Evolutionary conservation across 2,888 invertebrate species (phyloP).

Genomic region (Norana najaformis): DNA sequence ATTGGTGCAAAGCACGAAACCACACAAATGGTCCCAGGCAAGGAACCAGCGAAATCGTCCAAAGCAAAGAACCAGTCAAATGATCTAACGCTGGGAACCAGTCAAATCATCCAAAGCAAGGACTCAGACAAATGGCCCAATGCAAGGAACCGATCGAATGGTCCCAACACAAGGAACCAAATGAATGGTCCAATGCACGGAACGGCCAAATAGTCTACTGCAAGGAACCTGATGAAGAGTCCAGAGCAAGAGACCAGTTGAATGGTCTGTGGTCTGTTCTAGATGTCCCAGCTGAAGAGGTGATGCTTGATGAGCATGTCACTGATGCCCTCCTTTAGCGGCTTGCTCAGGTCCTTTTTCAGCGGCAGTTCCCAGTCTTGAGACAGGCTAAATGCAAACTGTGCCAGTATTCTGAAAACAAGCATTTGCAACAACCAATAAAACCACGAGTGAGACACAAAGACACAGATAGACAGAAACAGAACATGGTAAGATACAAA

Average conservation of each 20-base stretch:
- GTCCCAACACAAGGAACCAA: background rate
- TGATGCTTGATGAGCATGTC: conserved; percentile 97
- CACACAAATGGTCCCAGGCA: background rate
- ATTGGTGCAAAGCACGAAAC: no score
- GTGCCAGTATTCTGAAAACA: conserved; percentile 76
- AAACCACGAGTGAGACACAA: background rate
- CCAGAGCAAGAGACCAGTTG: background rate
- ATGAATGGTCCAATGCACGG: no score
- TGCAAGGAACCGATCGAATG: no score
- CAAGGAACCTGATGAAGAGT: background rate
- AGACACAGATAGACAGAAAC: background rate
- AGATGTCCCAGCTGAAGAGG: conserved; percentile 47
- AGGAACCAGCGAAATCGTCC: background rate
- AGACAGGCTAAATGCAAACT: conserved; percentile 94
- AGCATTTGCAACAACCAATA: background rate
- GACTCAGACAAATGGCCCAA: background rate
- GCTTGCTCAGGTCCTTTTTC: conserved; percentile 49
- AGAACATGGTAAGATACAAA: background rate
- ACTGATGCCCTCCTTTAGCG: conserved; percentile 72
- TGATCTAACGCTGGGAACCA: background rate
- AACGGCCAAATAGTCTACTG: no score
- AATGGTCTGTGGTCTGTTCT: background rate
- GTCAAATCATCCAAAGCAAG: background rate
- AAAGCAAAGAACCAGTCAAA: background rate
- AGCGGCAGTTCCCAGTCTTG: conserved; percentile 92